Conservation (phyloP, 2,888 invertebrate species). For the Drosophila testacea region DNA sequence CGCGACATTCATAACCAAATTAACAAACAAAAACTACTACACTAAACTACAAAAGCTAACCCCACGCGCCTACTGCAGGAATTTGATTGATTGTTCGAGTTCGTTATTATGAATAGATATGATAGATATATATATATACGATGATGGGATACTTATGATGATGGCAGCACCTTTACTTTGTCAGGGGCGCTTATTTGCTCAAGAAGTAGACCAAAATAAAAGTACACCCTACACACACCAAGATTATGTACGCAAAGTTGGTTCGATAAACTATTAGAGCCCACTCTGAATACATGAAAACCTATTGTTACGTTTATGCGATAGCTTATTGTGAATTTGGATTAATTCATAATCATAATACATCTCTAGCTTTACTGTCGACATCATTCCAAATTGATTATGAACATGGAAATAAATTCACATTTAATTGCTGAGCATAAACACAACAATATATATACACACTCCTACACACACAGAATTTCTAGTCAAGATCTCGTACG, state of each 20-base stretch:
- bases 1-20: constrained; percentile 51
- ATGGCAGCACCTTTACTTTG: constrained; percentile 30
- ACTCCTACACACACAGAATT: constrained; percentile 29
- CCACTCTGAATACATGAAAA: constrained; percentile 1
- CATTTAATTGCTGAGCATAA: constrained; percentile 15
- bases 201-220: constrained; percentile 51
- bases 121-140: constrained; percentile 42
- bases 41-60: constrained; percentile 55
- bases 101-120: constrained; percentile 64
- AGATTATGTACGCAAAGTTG: constrained; percentile 21
- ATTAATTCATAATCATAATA: neutral
- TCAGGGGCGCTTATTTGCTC: constrained; percentile 57
- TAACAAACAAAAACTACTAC: constrained; percentile 14
- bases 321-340: neutral
- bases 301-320: constrained; percentile 34
- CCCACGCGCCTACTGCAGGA: constrained; percentile 76
- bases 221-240: constrained; percentile 10
- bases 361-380: constrained; percentile 5
- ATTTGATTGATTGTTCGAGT: constrained; percentile 70
- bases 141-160: constrained; percentile 27
- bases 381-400: neutral
- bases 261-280: constrained; percentile 13
- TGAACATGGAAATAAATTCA: neutral
- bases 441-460: constrained; percentile 22
- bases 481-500: constrained; percentile 75